These are phyloP conservation scores for Cyphomyrmex costatus DNA, from an alignment of 1,140 invertebrate genomes.

Conservation along the genomic window DNA sequence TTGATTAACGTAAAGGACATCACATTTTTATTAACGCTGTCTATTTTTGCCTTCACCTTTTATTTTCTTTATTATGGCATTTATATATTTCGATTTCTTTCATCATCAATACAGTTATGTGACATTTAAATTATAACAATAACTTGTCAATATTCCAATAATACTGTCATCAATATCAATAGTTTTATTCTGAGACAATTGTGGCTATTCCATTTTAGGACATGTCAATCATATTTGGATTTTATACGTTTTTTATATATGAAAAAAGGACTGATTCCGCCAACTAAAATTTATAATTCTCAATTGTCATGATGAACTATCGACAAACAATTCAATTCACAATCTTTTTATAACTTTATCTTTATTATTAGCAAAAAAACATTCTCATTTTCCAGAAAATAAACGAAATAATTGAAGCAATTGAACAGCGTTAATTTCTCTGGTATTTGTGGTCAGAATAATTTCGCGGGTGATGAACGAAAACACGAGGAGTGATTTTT, in stretches of 20 bases:
- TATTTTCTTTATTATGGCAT: background rate
- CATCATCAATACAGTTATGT: background rate
- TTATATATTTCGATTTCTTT: background rate
- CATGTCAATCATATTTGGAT: slow-evolving; percentile 34
- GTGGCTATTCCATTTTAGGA: slow-evolving; percentile 1
- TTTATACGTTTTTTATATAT: slow-evolving; percentile 15
- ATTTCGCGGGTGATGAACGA: slow-evolving; percentile 39
- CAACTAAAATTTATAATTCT: slow-evolving; percentile 27
- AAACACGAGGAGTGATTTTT: slow-evolving; percentile 20
- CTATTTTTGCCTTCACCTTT: background rate
- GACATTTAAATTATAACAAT: slow-evolving; percentile 1
- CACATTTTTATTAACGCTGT: background rate
- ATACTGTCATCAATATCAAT: slow-evolving; percentile 34
- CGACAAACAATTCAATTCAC: background rate
- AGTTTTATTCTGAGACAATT: slow-evolving; percentile 42
- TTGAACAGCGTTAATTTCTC: background rate
- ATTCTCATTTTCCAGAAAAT: background rate
- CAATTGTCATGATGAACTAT: background rate
- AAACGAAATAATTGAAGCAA: background rate
- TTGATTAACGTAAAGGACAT: background rate
- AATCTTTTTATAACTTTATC: background rate
- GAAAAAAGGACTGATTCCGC: background rate
- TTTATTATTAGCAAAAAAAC: background rate
- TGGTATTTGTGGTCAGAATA: background rate
- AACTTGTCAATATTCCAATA: slow-evolving; percentile 44